Base-by-base conservation (phyloP, 35 echinoderm and acorn worm genomes). In the Stichopus chloronotus region DNA sequence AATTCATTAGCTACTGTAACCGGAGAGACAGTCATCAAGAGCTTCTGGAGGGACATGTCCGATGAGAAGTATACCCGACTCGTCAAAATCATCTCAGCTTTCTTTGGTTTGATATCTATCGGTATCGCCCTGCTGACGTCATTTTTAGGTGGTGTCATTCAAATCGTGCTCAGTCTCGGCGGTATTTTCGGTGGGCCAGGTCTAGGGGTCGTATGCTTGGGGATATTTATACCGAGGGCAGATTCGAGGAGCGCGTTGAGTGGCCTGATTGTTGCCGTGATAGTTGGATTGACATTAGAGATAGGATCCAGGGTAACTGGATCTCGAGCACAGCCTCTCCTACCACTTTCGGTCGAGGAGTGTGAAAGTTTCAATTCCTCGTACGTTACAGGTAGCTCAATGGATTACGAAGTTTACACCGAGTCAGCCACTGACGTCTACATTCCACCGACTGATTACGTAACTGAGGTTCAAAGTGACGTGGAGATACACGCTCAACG, bases 101-200 rank as follows among this genome's bases (percentile, higher is more conserved):
- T 19, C 11, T 78, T 77, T 16, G 89, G 89, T 9, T 7, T 79
- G 5, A 91, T 78, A 9, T 74, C 43, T 57, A 91, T 91, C 14
- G 43, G 13, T 12, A 53, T 78, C 11, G 89, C 65, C 7, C 19
- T 91, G 22, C 20, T 91, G 19, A 77, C 76, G 55, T 78, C 89
- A 24, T 76, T 58, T 25, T 52, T 91, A 5, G 89, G 89, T 55
- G 23, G 52, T 5, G 89, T 91, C 22, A 58, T 91, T 77, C 68
- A 76, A 78, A 91, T 79, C 14, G 72, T 91, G 4, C 76, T 91
- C 20, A 91, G 89, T 52, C 76, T 91, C 20, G 89, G 89, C 4
- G 89, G 89, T 54, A 91, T 91, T 8, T 78, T 91, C 58, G 89
- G 69, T 16, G 89, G 71, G 57, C 89, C 89, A 43, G 76, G 68